Conservation (phyloP, 1,140 invertebrate species). For the Eulimnadia texana region DNA sequence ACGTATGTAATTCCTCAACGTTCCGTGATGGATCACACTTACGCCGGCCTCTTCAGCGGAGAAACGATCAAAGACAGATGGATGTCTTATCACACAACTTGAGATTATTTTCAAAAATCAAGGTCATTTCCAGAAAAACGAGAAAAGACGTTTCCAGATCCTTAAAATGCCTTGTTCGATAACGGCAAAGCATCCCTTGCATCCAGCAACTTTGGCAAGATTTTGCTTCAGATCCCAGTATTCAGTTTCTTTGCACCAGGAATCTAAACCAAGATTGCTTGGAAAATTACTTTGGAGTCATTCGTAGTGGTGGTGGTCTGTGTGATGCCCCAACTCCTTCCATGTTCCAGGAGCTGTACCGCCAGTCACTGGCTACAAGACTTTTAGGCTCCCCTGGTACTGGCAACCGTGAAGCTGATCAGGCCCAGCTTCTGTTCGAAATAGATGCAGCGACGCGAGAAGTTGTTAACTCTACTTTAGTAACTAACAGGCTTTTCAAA, state of each 20-base stretch:
- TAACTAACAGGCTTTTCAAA: background rate
- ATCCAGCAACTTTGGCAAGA: background rate
- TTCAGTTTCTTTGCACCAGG: background rate
- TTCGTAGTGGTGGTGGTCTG: background rate
- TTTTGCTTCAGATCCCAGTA: background rate
- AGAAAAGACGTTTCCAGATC: background rate
- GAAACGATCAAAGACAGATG: background rate
- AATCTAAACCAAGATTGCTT: background rate
- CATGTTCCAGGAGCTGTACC: background rate
- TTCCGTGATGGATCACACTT: background rate
- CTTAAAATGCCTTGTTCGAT: background rate
- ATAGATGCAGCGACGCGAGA: background rate
- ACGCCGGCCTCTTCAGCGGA: background rate
- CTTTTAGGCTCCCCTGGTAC: background rate
- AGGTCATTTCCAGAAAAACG: background rate
- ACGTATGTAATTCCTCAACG: background rate
- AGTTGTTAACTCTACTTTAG: background rate
- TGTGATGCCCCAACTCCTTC: background rate
- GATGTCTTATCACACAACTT: background rate
- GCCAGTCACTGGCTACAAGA: background rate
- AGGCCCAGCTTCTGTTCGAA: background rate
- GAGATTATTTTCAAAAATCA: background rate
- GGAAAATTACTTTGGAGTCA: background rate
- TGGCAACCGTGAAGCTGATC: background rate
- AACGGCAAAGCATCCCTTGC: background rate